Conservation (phyloP, 2,113 vertebrate species). For the Xiphophorus maculatus region DNA sequence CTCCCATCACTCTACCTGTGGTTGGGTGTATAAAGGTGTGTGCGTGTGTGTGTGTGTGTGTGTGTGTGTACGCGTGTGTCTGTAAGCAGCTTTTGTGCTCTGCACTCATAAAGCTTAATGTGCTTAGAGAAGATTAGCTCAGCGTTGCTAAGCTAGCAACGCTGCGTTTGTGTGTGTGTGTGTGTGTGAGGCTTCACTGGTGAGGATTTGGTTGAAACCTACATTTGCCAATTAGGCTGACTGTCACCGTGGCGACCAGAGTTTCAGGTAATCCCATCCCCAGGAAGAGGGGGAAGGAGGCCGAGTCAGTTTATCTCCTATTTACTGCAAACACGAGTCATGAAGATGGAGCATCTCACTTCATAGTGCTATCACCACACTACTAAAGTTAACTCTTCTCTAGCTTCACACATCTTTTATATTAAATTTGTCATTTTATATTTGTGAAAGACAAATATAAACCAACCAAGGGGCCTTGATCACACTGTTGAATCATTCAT, state of each 20-base stretch:
- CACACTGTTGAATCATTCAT: not conserved
- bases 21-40: not conserved
- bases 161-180: constrained; percentile 29
- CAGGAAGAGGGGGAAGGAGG: constrained; percentile 21
- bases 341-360: constrained; percentile 20
- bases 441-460: not conserved
- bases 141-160: constrained; percentile 61
- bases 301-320: constrained; percentile 40
- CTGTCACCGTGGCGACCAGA: constrained; percentile 55
- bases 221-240: constrained; percentile 72
- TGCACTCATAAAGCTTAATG: constrained; percentile 78
- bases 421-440: too few species aligned
- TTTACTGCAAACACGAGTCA: constrained; percentile 31
- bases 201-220: constrained; percentile 70
- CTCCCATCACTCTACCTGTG: constrained; percentile 21
- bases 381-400: not conserved
- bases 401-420: not conserved
- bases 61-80: constrained; percentile 30
- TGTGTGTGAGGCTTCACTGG: constrained; percentile 28
- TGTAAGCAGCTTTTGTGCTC: constrained; percentile 76
- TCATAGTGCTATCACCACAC: constrained; percentile 1
- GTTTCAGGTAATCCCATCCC: constrained; percentile 60
- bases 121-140: constrained; percentile 80
- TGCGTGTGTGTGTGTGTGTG: constrained; percentile 25
- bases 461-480: not conserved